Base-by-base conservation (phyloP, 2,113 vertebrate genomes). In the Hoplias malabaricus region DNA sequence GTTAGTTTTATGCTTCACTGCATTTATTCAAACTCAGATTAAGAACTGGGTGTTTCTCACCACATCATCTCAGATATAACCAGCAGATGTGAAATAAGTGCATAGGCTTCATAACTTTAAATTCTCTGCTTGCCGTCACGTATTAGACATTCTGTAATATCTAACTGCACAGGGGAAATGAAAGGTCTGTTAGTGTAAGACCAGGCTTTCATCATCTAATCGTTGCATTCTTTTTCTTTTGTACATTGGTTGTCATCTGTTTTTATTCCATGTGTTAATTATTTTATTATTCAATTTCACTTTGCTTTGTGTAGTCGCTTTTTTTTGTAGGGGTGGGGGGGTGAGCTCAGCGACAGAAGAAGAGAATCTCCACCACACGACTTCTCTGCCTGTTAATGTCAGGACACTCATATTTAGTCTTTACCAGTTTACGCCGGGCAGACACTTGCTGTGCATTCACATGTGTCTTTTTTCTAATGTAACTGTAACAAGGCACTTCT, bases 141-240 rank as follows among this genome's bases (percentile, higher is more conserved):
- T 66, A 27, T 66, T 19, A 54, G 43, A 54, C 62, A 78, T 23
- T 68, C 27, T 69, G 69, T 68, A 43, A 56, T 74, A 68, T 59
- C 73, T 46, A 53, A 57, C 40, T 53, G 71, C 68, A 73, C 70
- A 36, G 61, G 71, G 70, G 7, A 42, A 27, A 53, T 66, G 78
- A 77, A 82, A 76, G 71, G 80, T 63, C 38, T 59, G 53, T 76
- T 74, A 78, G 79, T 88, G 87, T 59, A 82, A 88, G 79, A 70
- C 46, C 86, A 78, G 11, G 81, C 66, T 84, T 71, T 63, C 59
- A 9, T 73, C 53, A 50, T 62, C 34, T 71, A 19, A 23, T 62
- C 65, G 14, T 59, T 77, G 29, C 16, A 27, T 66, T 75, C 68
- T 87, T 86, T 89, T 85, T 57, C 77, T 87, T 88, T 89, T 91